phyloP scores from a whole-genome alignment of 2,888 invertebrate species.

The Ischnura elegans region DNA sequence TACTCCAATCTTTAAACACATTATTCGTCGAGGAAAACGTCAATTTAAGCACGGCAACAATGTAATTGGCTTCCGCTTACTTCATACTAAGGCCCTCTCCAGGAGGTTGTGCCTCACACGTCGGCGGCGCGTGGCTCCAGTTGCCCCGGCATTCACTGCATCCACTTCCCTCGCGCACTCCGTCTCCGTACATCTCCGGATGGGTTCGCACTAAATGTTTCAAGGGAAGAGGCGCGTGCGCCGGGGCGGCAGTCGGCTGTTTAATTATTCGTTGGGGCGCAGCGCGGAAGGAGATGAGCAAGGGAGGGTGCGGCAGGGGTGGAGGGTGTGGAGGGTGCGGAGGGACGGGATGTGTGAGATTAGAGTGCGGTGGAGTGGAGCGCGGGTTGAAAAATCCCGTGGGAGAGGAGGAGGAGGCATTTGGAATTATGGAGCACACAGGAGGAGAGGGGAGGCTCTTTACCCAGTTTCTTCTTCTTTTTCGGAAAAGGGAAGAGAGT shows the following conservation, averaged over 20 bases:
- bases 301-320: neutral
- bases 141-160: too few relatives aligned
- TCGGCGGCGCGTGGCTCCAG: too few relatives aligned
- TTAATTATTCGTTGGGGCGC: neutral
- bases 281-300: neutral
- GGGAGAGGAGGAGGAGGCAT: neutral
- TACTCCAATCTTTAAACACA: too few relatives aligned
- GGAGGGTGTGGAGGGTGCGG: neutral
- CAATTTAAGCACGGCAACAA: too few relatives aligned
- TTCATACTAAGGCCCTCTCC: too few relatives aligned
- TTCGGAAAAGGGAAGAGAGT: neutral
- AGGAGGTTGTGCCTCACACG: too few relatives aligned
- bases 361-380: slow-evolving; percentile 2
- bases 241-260: neutral
- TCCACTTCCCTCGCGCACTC: too few relatives aligned
- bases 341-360: neutral
- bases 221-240: neutral
- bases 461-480: neutral
- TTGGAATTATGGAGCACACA: neutral
- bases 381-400: slow-evolving; percentile 25
- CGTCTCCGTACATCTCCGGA: neutral
- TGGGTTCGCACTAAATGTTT: neutral
- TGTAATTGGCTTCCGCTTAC: too few relatives aligned
- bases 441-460: neutral
- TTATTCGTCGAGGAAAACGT: too few relatives aligned